phyloP scores from a whole-genome alignment of 2,888 invertebrate species.

The Nemurella pictetii region DNA sequence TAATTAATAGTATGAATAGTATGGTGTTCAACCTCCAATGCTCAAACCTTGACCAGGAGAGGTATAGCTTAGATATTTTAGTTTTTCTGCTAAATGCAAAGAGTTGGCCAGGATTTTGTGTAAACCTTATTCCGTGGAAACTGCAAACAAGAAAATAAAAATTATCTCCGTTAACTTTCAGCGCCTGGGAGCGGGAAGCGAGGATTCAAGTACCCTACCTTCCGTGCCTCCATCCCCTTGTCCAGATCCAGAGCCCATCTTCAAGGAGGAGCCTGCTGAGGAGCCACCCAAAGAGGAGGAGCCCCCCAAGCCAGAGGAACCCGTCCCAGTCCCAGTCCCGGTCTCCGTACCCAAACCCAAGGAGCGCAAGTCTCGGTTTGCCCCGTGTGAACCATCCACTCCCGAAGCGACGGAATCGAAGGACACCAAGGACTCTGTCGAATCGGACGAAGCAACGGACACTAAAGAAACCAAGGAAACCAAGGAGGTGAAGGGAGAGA shows the following conservation, averaged over 20 bases:
- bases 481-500: conserved; percentile 30
- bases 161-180: too few relatives aligned
- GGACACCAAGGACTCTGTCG: conserved; percentile 42
- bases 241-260: conserved; percentile 1
- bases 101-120: too few relatives aligned
- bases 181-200: conserved; percentile 61
- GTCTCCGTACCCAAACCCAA: too few relatives aligned
- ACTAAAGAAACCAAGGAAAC: conserved; percentile 46
- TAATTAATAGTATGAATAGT: too few relatives aligned
- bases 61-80: not conserved
- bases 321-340: too few relatives aligned
- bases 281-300: conserved; percentile 6
- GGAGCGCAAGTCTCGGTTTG: conserved; percentile 18
- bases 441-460: conserved; percentile 43
- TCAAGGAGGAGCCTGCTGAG: not conserved
- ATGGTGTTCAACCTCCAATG: too few relatives aligned
- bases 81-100: too few relatives aligned
- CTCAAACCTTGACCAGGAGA: too few relatives aligned
- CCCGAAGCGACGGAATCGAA: conserved; percentile 45
- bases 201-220: conserved; percentile 56
- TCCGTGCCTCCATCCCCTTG: conserved; percentile 48
- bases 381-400: not conserved
- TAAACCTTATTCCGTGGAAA: too few relatives aligned
- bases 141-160: too few relatives aligned
- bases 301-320: conserved; percentile 10